phyloP scores from a whole-genome alignment of 2,113 vertebrate genomes.

The Reinhardtius hippoglossoides region DNA sequence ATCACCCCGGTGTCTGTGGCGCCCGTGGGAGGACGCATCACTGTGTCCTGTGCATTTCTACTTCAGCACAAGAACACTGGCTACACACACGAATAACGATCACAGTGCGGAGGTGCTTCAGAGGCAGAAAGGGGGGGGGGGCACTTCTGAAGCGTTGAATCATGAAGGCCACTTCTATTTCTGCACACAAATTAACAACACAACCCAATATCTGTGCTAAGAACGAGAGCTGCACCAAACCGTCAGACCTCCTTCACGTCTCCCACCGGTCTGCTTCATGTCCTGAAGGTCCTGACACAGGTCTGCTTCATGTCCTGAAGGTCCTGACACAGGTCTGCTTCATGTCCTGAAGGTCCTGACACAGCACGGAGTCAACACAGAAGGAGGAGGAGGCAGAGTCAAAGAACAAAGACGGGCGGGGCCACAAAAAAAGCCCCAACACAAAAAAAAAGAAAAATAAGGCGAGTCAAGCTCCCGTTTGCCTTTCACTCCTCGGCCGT shows the following conservation, averaged over 20 bases:
- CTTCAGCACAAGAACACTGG: neutral
- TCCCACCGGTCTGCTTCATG: conserved; percentile 3
- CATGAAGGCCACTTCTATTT: conserved; percentile 41
- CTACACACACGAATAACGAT: no score
- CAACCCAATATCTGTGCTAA: conserved; percentile 44
- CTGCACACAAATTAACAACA: conserved; percentile 25
- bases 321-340: no score
- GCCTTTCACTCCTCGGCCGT: conserved; percentile 60
- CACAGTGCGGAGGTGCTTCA: no score
- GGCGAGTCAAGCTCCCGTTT: conserved; percentile 16
- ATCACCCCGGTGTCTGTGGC: conserved; percentile 26
- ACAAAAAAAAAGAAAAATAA: neutral
- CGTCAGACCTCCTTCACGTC: no score
- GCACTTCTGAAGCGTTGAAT: neutral
- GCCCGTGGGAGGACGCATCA: neutral
- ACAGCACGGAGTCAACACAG: neutral
- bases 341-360: conserved; percentile 14
- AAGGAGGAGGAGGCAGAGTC: neutral
- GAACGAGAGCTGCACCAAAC: neutral
- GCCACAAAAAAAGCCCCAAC: conserved; percentile 10
- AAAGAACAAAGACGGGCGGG: conserved; percentile 16
- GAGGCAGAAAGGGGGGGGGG: no score
- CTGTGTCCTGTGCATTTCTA: conserved; percentile 14
- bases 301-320: no score
- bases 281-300: conserved; percentile 18